phyloP scores from a whole-genome alignment of 2,888 invertebrate species.

The Rhogogaster chlorosoma region DNA sequence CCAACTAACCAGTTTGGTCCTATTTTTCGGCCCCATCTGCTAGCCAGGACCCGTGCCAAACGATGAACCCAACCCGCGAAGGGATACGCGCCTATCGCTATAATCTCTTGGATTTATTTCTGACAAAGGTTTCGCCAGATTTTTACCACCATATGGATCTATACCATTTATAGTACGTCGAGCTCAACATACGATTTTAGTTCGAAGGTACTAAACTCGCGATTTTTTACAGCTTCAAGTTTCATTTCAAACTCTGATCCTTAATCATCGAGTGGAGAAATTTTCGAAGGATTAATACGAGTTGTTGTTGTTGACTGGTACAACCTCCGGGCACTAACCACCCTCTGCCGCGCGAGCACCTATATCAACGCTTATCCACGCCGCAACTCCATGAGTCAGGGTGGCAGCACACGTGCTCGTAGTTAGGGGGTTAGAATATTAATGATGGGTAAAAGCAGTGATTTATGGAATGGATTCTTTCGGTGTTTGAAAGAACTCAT shows the following conservation, averaged over 20 bases:
- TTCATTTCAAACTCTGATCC: not conserved
- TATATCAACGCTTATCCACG: constrained; percentile 26
- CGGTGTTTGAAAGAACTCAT: not conserved
- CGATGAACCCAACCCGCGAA: not conserved
- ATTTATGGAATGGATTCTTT: constrained; percentile 35
- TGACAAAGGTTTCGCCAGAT: not conserved
- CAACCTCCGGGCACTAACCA: constrained; percentile 9
- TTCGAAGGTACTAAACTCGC: not conserved
- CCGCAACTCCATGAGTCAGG: constrained; percentile 26
- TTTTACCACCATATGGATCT: not conserved
- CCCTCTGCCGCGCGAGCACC: not conserved
- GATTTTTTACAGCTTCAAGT: not conserved
- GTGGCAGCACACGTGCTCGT: constrained; percentile 45
- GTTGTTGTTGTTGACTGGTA: constrained; percentile 20
- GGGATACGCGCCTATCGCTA: constrained; percentile 29
- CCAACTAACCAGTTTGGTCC: constrained; percentile 42
- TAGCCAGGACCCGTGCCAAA: constrained; percentile 32
- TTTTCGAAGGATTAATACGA: not conserved
- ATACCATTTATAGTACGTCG: not conserved
- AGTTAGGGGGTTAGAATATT: constrained; percentile 38
- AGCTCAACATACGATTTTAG: not conserved
- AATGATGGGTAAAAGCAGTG: constrained; percentile 34
- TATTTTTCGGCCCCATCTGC: constrained; percentile 26
- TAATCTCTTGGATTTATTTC: constrained; percentile 21
- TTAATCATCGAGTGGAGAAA: not conserved